Conservation (phyloP, 2,888 invertebrate species). For the Sphaerophoria rueppellii region DNA sequence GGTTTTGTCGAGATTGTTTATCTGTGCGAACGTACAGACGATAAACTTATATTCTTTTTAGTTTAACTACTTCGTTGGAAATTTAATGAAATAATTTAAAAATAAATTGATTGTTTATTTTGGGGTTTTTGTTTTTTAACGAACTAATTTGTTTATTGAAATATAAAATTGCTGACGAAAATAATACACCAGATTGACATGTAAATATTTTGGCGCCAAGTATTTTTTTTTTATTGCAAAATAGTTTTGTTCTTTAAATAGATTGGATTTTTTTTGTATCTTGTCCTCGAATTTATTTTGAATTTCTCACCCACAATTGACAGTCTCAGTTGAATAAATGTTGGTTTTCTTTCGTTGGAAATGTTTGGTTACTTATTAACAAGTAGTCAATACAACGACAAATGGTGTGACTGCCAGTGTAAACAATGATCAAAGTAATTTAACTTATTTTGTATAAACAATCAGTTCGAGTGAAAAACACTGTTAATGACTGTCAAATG, state of each 20-base stretch:
- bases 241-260: too few species aligned
- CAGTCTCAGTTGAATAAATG: constrained; percentile 5
- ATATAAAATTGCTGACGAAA: not conserved
- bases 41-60: constrained; percentile 2
- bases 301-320: not conserved
- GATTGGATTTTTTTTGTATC: not conserved
- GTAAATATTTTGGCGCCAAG: too few species aligned
- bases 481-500: too few species aligned
- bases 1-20: not conserved
- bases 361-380: constrained; percentile 10
- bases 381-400: not conserved
- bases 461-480: too few species aligned
- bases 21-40: not conserved
- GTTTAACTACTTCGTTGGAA: not conserved
- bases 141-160: not conserved
- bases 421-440: constrained; percentile 14
- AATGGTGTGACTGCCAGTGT: not conserved
- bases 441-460: not conserved
- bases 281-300: not conserved
- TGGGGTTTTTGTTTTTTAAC: not conserved
- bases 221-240: too few species aligned
- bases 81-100: not conserved
- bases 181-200: not conserved
- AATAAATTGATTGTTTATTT: constrained; percentile 4
- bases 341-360: not conserved